These are phyloP conservation scores for Oreochromis grahami DNA, from an alignment of 2,797 vertebrate species.

Conservation along the genomic window DNA sequence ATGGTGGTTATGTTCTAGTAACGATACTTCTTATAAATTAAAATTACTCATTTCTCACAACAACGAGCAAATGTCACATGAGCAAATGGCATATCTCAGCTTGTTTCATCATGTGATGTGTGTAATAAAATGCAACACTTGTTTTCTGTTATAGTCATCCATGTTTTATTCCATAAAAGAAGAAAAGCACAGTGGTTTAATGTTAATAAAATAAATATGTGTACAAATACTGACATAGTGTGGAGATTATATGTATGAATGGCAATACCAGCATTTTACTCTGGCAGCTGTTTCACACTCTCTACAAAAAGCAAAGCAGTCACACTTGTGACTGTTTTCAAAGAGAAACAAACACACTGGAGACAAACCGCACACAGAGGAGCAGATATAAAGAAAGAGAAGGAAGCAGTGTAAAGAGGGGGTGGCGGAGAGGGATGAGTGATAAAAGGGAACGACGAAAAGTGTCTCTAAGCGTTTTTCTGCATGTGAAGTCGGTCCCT, in stretches of 20 bases:
- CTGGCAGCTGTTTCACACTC: not conserved
- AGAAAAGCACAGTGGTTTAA: not conserved
- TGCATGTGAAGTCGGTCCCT: constrained; percentile 53
- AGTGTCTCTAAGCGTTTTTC: constrained; percentile 41
- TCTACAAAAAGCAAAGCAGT: not conserved
- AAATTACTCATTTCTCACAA: not conserved
- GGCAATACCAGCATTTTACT: not conserved
- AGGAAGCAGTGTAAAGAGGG: not conserved
- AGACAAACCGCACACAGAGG: constrained; percentile 24
- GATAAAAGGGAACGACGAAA: constrained; percentile 36
- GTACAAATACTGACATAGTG: not conserved
- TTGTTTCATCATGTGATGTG: not conserved
- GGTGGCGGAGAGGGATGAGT: not conserved
- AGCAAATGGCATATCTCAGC: not conserved
- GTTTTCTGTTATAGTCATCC: not conserved
- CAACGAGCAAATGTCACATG: not conserved
- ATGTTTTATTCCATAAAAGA: not conserved
- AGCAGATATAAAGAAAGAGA: not conserved
- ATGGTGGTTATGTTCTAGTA: not conserved
- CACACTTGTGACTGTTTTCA: constrained; percentile 6
- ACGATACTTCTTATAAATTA: not conserved
- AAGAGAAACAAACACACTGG: not conserved
- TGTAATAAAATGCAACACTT: not conserved
- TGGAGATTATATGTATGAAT: not conserved
- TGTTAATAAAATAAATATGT: not conserved